These are phyloP conservation scores for Drosophila ezoana DNA, from an alignment of 2,888 invertebrate genomes.

Conservation along the genomic window DNA sequence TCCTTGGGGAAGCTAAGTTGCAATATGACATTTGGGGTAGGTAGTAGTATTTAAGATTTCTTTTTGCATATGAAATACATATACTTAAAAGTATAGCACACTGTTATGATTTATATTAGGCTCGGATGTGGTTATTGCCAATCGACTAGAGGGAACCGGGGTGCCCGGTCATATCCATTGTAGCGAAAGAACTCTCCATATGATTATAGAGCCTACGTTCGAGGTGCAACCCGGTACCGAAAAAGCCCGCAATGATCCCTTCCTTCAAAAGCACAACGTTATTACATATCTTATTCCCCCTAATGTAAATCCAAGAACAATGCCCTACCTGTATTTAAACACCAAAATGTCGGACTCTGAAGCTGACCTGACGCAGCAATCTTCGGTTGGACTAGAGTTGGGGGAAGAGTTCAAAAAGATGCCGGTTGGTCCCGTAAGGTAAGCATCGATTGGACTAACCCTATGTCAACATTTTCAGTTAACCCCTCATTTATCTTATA, in stretches of 20 bases:
- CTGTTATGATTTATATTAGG: slow-evolving; percentile 21
- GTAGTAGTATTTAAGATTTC: slow-evolving; percentile 5
- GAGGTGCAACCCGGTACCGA: slow-evolving; percentile 87
- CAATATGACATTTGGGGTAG: slow-evolving; percentile 98
- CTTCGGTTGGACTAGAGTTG: slow-evolving; percentile 88
- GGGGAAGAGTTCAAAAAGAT: slow-evolving; percentile 91
- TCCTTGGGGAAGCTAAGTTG: slow-evolving; percentile 96
- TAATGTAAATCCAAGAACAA: not conserved
- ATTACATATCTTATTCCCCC: slow-evolving; percentile 90
- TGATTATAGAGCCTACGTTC: slow-evolving; percentile 87
- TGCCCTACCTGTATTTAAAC: too few species aligned
- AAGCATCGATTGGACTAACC: slow-evolving; percentile 71
- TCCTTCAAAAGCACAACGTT: slow-evolving; percentile 89
- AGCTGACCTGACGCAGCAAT: not conserved
- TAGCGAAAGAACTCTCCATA: slow-evolving; percentile 91
- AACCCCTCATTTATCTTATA: not conserved
- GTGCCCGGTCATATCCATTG: slow-evolving; percentile 95
- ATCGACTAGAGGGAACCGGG: slow-evolving; percentile 96
- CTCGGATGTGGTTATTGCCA: slow-evolving; percentile 96
- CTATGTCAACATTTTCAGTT: not conserved
- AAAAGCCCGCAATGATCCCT: slow-evolving; percentile 86
- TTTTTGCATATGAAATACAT: too few species aligned
- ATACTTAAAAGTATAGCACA: not conserved
- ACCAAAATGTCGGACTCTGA: too few species aligned
- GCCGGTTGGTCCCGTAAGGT: slow-evolving; percentile 91